Evolutionary conservation across 2,888 invertebrate species (phyloP), one percentile per base, ranked within the genome.

Genomic region (Lathronympha strigana): DNA sequence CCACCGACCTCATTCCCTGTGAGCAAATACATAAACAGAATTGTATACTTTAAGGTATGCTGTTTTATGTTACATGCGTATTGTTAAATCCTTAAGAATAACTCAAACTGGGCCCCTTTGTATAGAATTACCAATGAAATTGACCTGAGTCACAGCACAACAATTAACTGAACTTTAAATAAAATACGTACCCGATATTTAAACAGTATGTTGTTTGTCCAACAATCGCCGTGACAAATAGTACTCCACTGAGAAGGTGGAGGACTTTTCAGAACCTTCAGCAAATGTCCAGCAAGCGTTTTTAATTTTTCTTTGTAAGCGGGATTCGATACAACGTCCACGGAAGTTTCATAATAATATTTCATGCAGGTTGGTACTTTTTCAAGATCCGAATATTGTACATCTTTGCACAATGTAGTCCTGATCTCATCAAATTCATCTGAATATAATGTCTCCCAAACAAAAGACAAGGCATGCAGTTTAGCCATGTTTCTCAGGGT

Each of bases 151-250:
- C 36, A 36, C 9, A 9, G 13, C 9, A 36, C 36, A 38, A n/a
- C 11, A 21, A n/a, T 23, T 47, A 3, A n/a, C 6, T 55, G 49
- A 49, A n/a, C n/a, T n/a, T n/a, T 45, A 61, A 53, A 8, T 11
- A 40, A 49, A 66, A 43, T 43, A 21, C 69, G 77, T 74, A 87
- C 89, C 78, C 77, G 73, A 71, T 84, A 79, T 73, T 83, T 84
- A 64, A 78, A 87, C 3, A 83, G 15, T 47, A 83, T 76, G 64
- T 88, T 89, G 70, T 86, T 88, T 67, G 77, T 84, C 89, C 88
- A 89, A 72, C 83, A 84, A 69, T 89, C 87, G n/a, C 81, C 85
- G 60, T 89, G 89, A 72, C 88, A 87, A 72, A 89, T 77, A 38
- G 76, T 73, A 57, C 82, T 81, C 60, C 83, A 80, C 17, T 72